Conservation (phyloP, 2,113 vertebrate genomes). For the Andinoacara biseriatus region DNA sequence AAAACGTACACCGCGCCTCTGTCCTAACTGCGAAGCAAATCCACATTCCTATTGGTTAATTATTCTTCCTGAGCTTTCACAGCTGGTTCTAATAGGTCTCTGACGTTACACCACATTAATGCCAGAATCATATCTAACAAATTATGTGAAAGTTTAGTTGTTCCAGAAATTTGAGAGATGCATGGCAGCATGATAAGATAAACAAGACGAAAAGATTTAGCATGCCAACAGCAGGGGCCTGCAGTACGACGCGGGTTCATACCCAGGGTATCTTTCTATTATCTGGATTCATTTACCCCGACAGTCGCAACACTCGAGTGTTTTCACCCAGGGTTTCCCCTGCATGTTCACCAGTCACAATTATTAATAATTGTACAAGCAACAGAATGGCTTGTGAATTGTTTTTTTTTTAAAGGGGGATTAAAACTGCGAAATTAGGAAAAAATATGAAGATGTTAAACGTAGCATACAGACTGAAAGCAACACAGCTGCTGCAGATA, state of each 20-base stretch:
- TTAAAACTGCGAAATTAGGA: background rate
- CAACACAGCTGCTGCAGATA: rapidly evolving
- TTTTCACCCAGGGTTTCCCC: background rate
- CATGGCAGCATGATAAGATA: background rate
- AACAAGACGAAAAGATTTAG: background rate
- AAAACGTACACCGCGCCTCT: background rate
- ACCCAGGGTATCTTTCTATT: background rate
- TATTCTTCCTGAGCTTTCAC: background rate
- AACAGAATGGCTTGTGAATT: background rate
- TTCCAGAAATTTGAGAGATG: background rate
- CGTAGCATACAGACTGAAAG: background rate
- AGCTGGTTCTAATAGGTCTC: background rate
- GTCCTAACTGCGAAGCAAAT: background rate
- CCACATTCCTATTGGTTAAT: background rate
- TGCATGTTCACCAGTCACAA: background rate
- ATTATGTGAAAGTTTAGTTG: background rate
- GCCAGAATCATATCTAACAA: background rate
- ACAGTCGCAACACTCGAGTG: background rate
- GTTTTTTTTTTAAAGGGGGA: too few species aligned
- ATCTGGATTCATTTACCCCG: background rate
- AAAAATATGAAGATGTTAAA: background rate
- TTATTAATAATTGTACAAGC: background rate
- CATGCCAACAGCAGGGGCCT: background rate
- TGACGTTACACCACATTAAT: rapidly evolving
- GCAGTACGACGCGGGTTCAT: too few species aligned